phyloP scores from a whole-genome alignment of 2,113 vertebrate genomes.

The Microtus ochrogaster region DNA sequence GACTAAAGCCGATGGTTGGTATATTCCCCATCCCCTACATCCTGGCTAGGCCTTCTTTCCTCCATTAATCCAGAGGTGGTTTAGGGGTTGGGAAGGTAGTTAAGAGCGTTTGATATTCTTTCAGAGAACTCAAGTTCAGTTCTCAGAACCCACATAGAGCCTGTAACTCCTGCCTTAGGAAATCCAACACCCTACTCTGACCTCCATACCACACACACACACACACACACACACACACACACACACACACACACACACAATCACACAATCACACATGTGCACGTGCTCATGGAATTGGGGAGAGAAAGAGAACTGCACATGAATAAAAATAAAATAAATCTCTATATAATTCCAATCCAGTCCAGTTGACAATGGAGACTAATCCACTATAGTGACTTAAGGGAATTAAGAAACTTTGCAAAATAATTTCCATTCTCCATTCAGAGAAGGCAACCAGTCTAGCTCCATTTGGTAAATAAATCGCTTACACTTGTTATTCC shows the following conservation, averaged over 20 bases:
- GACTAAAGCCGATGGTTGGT: not conserved
- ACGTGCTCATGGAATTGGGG: not conserved
- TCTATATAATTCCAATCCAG: not conserved
- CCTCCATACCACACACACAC: not conserved
- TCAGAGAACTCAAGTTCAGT: not conserved
- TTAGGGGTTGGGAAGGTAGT: not conserved
- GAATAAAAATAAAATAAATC: not conserved
- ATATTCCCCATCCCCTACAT: not conserved
- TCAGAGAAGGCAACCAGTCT: not conserved
- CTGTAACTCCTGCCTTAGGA: too few relatives aligned
- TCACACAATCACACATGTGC: not conserved
- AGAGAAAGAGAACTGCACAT: too few relatives aligned
- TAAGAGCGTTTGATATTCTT: too few relatives aligned
- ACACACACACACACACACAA: not conserved
- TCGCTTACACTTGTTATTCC: not conserved
- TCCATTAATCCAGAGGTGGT: not conserved
- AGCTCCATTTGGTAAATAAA: not conserved
- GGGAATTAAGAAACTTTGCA: not conserved
- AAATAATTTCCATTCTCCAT: not conserved
- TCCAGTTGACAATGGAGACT: not conserved
- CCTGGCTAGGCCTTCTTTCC: not conserved
- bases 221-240: not conserved
- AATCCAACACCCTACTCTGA: not conserved
- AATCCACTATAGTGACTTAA: not conserved
- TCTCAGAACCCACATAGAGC: not conserved